Evolutionary conservation across 2,888 invertebrate species (phyloP), one percentile per base, ranked within the genome.

Genomic region (Leptinotarsa rubiginosa): DNA sequence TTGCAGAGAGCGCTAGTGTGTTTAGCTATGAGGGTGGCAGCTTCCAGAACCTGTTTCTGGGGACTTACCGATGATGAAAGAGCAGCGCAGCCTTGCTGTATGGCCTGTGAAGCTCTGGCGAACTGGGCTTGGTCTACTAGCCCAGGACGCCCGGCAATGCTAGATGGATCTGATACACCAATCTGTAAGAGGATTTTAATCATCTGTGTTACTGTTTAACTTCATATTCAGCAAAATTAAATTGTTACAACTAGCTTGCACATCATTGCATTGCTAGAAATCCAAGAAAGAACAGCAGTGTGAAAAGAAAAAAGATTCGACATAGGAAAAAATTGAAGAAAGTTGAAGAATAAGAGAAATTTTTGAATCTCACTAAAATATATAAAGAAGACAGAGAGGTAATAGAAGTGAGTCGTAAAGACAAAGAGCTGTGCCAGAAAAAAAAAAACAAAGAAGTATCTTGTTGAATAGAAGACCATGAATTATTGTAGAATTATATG

Each of bases 1-100:
- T 97, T 98, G 88, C 99, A 99, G 69, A 99, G 90, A 10, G 97
- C 94, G 78, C 96, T 96, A 0, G 99, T 98, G 89, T 99, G 97
- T 86, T 97, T 97, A 16, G 99, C 99, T 68, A 99, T 96, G 77
- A 95, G 92, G 0, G 98, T 98, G 0, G 98, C 95, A 0, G 97
- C 97, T 3, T 96, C 93, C 47, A 98, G 89, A 72, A 97, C 95
- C 89, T 95, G 94, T 74, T 95, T 95, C 81, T 96, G 95, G 62
- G 93, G 92, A 70, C 93, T 93, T 75, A 91, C 89, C 0, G 93
- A 90, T 82, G 93, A 94, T 20, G 91, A 90, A 1, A 97, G 91
- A 50, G 92, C 93, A 56, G 92, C 91, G 85, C 99, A 98, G 0
- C 98, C 97, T 80, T 93, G 92, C 72, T 96, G 94, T 79, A 99